These are phyloP conservation scores for Cichlasoma orientale DNA, from an alignment of 2,797 vertebrate genomes.

Conservation along the genomic window DNA sequence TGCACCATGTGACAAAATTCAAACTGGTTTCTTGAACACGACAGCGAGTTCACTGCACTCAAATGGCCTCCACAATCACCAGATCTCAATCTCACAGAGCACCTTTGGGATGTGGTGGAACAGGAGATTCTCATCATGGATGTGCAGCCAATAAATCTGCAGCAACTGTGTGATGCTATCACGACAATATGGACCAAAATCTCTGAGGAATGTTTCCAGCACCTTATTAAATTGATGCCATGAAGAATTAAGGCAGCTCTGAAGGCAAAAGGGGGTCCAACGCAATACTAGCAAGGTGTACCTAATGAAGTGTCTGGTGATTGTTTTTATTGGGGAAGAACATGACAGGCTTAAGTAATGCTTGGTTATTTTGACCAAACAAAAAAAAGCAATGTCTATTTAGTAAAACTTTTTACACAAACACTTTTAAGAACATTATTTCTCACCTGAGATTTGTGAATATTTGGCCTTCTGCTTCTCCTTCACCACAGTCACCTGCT, in stretches of 20 bases:
- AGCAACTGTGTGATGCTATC: not conserved
- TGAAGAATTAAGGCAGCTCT: not conserved
- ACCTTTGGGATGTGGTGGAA: not conserved
- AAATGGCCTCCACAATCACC: not conserved
- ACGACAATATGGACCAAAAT: not conserved
- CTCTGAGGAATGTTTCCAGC: not conserved
- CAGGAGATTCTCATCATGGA: not conserved
- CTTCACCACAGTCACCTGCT: constrained; percentile 85
- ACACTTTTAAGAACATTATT: not conserved
- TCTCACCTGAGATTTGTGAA: constrained; percentile 88
- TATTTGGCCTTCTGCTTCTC: constrained; percentile 91
- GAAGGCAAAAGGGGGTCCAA: not conserved
- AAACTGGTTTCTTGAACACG: not conserved
- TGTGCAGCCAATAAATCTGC: not conserved
- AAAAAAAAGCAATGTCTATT: too few species aligned
- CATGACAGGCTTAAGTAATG: too few species aligned
- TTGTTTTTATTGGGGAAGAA: too few species aligned
- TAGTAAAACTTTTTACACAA: not conserved
- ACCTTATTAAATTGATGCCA: not conserved
- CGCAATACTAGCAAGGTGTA: not conserved
- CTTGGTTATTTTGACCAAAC: too few species aligned
- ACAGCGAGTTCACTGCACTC: not conserved
- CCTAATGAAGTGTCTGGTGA: not conserved
- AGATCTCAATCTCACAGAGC: not conserved
- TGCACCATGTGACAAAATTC: not conserved